phyloP scores from a whole-genome alignment of 2,888 invertebrate species.

The Lochmaea capreae region DNA sequence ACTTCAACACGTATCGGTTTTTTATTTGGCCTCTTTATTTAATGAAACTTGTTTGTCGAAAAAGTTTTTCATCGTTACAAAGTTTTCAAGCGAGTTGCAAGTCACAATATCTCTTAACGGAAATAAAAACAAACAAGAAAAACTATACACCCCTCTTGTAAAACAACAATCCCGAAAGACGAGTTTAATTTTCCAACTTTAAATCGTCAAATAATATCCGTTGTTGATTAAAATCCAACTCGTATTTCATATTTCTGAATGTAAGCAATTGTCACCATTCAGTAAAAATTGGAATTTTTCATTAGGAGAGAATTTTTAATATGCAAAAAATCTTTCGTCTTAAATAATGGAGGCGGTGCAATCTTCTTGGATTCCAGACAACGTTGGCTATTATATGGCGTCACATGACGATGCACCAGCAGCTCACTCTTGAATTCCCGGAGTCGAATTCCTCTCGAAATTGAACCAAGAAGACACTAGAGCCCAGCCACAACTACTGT shows the following conservation, averaged over 20 bases:
- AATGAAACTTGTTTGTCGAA: too few species aligned
- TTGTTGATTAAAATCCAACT: background rate
- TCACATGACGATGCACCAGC: constrained; percentile 32
- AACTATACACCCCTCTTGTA: too few species aligned
- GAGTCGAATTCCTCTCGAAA: constrained; percentile 37
- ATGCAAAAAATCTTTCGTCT: constrained; percentile 11
- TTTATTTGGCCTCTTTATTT: too few species aligned
- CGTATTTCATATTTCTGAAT: background rate
- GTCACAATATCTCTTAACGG: too few species aligned
- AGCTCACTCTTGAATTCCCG: constrained; percentile 33
- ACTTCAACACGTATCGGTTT: too few species aligned
- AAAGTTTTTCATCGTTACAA: too few species aligned
- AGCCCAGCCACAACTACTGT: constrained; percentile 15
- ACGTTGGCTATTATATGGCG: constrained; percentile 30
- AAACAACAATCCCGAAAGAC: too few species aligned
- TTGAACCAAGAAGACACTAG: constrained; percentile 32
- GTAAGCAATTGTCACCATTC: background rate
- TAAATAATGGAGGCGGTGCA: constrained; percentile 12
- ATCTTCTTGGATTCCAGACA: constrained; percentile 15
- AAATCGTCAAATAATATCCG: too few species aligned
- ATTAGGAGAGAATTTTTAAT: constrained; percentile 9
- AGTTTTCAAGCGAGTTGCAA: too few species aligned
- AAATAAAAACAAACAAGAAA: too few species aligned
- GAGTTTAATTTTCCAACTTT: too few species aligned
- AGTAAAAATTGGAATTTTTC: constrained; percentile 1